Conservation (phyloP, 1,140 invertebrate genomes). For the Olivierus martensii region DNA sequence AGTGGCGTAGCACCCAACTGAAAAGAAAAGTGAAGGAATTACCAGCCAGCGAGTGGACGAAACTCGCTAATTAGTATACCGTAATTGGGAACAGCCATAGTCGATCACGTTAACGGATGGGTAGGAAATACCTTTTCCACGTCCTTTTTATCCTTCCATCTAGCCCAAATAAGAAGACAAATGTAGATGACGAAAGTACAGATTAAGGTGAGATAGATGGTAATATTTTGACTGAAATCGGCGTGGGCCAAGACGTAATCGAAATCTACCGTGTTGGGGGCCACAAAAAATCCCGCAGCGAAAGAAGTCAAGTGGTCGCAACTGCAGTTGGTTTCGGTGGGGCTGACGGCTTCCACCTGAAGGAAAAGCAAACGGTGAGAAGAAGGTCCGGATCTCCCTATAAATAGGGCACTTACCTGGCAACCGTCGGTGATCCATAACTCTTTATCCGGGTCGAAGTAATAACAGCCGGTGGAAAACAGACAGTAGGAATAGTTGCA, state of each 20-base stretch:
- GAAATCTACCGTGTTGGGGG: conserved; percentile 33
- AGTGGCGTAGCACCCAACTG: conserved; percentile 36
- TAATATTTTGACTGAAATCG: conserved; percentile 4
- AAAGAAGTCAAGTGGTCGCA: conserved; percentile 31
- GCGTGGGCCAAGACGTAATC: conserved; percentile 30
- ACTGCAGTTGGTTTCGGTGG: conserved; percentile 4
- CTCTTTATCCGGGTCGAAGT: conserved; percentile 6
- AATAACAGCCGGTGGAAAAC: conserved; percentile 8
- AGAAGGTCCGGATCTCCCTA: too few relatives aligned
- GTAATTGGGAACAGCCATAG: too few relatives aligned
- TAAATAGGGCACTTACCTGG: conserved; percentile 4
- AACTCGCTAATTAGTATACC: too few relatives aligned
- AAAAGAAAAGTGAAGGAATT: conserved; percentile 8
- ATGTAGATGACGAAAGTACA: conserved; percentile 5
- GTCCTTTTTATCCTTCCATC: conserved; percentile 16
- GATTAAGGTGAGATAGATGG: conserved; percentile 12
- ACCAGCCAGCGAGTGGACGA: neutral
- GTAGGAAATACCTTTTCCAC: conserved; percentile 14
- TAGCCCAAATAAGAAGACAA: conserved; percentile 6
- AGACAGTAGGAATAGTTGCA: conserved; percentile 8
- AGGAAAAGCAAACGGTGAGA: neutral
- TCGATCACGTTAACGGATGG: too few relatives aligned
- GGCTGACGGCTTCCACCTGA: conserved; percentile 3
- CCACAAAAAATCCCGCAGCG: conserved; percentile 29
- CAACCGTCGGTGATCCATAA: conserved; percentile 11